These are phyloP conservation scores for Erebia aethiops DNA, from an alignment of 2,888 invertebrate genomes.

Conservation along the genomic window DNA sequence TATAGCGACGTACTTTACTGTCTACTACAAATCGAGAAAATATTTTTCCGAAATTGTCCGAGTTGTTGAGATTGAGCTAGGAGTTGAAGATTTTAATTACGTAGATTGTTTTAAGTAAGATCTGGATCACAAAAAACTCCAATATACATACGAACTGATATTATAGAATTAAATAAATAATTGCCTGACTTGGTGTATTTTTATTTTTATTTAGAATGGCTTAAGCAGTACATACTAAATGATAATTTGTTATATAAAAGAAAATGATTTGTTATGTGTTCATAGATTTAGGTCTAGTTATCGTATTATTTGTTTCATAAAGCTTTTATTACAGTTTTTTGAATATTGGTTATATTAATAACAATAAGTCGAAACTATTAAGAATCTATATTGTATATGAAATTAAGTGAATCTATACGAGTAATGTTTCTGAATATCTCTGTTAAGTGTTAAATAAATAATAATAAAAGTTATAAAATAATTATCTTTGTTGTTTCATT, in stretches of 20 bases:
- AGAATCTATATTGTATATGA: neutral
- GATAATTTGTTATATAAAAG: neutral
- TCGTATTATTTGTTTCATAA: neutral
- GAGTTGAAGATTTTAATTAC: no score
- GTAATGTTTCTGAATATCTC: neutral
- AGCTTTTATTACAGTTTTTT: neutral
- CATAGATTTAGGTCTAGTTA: constrained; percentile 1
- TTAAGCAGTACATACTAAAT: neutral
- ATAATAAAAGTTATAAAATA: neutral
- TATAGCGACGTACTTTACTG: no score
- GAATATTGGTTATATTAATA: neutral
- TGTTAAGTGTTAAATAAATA: constrained; percentile 1
- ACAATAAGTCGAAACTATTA: neutral
- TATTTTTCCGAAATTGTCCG: neutral
- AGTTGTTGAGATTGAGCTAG: no score
- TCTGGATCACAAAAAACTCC: no score
- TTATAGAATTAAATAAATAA: neutral
- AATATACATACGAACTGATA: neutral
- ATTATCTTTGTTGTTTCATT: neutral
- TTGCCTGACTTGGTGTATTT: neutral
- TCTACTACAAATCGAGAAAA: neutral
- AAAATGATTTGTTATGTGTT: neutral
- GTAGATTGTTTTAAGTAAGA: no score
- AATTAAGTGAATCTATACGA: neutral
- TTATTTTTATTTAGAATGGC: neutral